phyloP scores from a whole-genome alignment of 2,797 vertebrate genomes.

The Aldrovandia affinis region DNA sequence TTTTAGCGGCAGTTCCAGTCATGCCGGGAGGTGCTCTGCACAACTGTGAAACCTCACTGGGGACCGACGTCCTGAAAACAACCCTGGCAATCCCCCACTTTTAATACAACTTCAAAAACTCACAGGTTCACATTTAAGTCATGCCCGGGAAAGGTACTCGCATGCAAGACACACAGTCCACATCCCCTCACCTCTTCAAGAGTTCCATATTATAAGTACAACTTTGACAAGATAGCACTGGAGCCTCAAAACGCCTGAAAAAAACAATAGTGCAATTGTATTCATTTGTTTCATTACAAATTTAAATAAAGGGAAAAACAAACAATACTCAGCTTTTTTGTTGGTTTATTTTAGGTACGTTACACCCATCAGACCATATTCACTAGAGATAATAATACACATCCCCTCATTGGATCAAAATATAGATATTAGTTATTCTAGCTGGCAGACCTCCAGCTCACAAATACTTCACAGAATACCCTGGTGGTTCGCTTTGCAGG shows the following conservation, averaged over 20 bases:
- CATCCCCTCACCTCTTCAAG: not conserved
- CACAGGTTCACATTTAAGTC: constrained; percentile 14
- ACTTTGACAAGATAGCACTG: not conserved
- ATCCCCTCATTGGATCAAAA: constrained; percentile 50
- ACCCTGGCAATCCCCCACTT: constrained; percentile 22
- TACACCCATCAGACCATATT: constrained; percentile 20
- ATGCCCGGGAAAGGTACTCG: not conserved
- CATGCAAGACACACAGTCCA: not conserved
- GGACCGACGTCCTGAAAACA: constrained; percentile 24
- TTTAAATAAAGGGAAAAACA: not conserved
- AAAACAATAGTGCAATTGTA: not conserved
- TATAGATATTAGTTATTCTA: constrained; percentile 63
- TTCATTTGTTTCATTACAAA: constrained; percentile 7
- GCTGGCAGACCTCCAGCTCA: constrained; percentile 63
- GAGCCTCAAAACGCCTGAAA: not conserved
- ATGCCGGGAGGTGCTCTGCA: constrained; percentile 24
- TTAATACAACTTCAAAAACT: constrained; percentile 30
- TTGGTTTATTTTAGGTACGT: constrained; percentile 23
- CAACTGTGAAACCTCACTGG: constrained; percentile 16
- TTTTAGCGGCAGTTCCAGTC: constrained; percentile 23
- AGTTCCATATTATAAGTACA: constrained; percentile 7
- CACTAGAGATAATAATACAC: constrained; percentile 34
- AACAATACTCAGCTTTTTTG: not conserved
- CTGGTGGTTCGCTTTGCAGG: constrained; percentile 66
- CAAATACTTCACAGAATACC: constrained; percentile 59